Conservation (phyloP, 2,797 vertebrate genomes). For the Catharus ustulatus region DNA sequence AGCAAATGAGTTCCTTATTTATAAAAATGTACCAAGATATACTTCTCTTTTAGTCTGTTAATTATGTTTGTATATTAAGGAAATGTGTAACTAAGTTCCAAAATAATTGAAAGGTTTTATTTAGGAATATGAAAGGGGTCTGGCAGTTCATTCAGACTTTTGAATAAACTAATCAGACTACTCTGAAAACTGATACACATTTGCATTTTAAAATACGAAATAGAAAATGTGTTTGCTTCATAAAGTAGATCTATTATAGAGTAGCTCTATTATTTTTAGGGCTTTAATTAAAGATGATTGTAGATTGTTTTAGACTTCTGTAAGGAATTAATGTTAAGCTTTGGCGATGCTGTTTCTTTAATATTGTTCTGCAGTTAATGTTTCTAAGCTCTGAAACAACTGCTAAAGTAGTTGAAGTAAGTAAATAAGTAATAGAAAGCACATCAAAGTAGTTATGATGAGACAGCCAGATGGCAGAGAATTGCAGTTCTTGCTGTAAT, state of each 20-base stretch:
- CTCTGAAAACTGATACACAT: not conserved
- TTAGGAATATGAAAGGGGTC: not conserved
- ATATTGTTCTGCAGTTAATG: slow-evolving; percentile 30
- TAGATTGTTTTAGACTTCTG: not conserved
- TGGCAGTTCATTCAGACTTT: not conserved
- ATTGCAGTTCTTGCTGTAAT: slow-evolving; percentile 81
- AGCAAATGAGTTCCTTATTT: slow-evolving; percentile 42
- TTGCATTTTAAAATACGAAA: slow-evolving; percentile 44
- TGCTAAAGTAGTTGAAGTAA: slow-evolving; percentile 74
- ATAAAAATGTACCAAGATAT: slow-evolving; percentile 20
- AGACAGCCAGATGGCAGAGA: slow-evolving; percentile 83
- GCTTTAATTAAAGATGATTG: slow-evolving; percentile 19
- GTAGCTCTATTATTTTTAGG: not conserved
- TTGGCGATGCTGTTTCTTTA: slow-evolving; percentile 47
- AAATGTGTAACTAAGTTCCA: slow-evolving; percentile 14
- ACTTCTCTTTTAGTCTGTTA: not conserved
- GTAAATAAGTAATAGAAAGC: slow-evolving; percentile 82
- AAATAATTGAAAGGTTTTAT: slow-evolving; percentile 25
- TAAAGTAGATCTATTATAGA: not conserved
- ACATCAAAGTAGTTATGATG: slow-evolving; percentile 79
- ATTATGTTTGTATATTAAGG: not conserved
- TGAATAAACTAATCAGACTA: slow-evolving; percentile 21
- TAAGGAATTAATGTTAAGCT: slow-evolving; percentile 18
- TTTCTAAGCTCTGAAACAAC: slow-evolving; percentile 66
- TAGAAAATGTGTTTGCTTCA: not conserved